Conservation (phyloP, 1,140 invertebrate species). For the Drosophila orosa region DNA sequence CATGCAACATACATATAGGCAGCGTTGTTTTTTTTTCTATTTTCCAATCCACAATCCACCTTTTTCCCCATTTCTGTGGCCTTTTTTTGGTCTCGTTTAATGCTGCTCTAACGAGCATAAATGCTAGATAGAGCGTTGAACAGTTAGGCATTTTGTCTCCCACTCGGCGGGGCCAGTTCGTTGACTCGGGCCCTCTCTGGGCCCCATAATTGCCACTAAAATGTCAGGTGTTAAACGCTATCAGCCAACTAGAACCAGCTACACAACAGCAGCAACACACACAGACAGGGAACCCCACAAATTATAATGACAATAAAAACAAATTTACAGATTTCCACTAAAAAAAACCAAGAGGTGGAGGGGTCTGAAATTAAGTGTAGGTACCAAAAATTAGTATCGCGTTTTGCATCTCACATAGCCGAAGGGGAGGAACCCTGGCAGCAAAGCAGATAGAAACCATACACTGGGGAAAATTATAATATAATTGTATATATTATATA, state of each 20-base stretch:
- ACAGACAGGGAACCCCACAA: conserved; percentile 38
- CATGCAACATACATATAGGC: conserved; percentile 62
- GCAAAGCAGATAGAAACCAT: conserved; percentile 7
- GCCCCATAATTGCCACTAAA: conserved; percentile 79
- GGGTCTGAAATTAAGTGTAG: conserved; percentile 68
- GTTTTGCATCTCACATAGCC: conserved; percentile 57
- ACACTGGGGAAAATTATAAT: neutral
- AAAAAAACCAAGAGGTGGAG: conserved; percentile 13
- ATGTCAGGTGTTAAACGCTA: conserved; percentile 82
- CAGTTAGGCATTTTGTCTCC: conserved; percentile 52
- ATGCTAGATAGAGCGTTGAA: conserved; percentile 43
- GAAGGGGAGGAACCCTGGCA: conserved; percentile 28
- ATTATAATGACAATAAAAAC: conserved; percentile 82
- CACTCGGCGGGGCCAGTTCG: conserved; percentile 60
- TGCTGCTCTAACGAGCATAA: conserved; percentile 52
- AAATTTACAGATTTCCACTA: conserved; percentile 82
- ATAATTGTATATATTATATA: no score
- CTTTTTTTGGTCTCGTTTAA: conserved; percentile 23
- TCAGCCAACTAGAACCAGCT: conserved; percentile 79
- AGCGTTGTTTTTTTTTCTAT: conserved; percentile 63
- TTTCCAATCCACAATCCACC: conserved; percentile 20
- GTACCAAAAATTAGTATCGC: conserved; percentile 78
- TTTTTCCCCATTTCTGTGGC: conserved; percentile 5
- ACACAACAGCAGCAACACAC: conserved; percentile 29
- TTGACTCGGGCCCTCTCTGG: conserved; percentile 57